Base-by-base conservation (phyloP, 2,113 vertebrate species). In the Seriola quinqueradiata region DNA sequence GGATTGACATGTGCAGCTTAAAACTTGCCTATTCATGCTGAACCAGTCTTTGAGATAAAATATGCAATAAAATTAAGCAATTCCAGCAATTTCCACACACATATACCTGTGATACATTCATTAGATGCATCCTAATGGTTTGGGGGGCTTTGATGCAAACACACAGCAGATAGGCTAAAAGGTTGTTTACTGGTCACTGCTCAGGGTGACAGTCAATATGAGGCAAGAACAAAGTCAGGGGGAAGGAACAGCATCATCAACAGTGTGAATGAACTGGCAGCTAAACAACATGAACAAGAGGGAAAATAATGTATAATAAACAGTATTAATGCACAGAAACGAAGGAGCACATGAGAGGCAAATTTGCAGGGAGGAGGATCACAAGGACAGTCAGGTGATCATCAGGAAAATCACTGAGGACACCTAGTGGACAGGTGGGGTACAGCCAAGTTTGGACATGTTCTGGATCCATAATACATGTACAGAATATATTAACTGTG, bases 341-440 rank as follows among this genome's bases (percentile, higher is more conserved):
- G 8, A 19, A 2, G 32, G 23, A 32, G 12, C 13, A 44, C 55
- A 60, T 14, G 17, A 44, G 19, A 16, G 42, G 63, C 19, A 10
- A 8, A 3, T 11, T 2, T 55, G 52, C 32, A 42, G n/a, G n/a
- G 38, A 57, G 16, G 34, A 44, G 55, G 52, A 70, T 70, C 64
- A 40, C 54, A 54, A 66, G 28, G 44, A 48, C 34, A 13, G 72
- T 21, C 59, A 71, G 65, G 77, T 81, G 57, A 75, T 59, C 8
- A 5, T 64, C 11, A 0, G 1, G 16, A 52, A 73, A 61, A 55
- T 25, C 54, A 69, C 55, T 2, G 60, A 64, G 48, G 79, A 75
- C 89, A 77, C 48, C 82, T 87, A 52, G 70, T 89, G 84, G 82
- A 81, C 82, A 89, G 79, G 84, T 89, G 73, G 46, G 67, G 65